These are phyloP conservation scores for Centropyge bicolor DNA, from an alignment of 2,797 vertebrate genomes.

Conservation along the genomic window DNA sequence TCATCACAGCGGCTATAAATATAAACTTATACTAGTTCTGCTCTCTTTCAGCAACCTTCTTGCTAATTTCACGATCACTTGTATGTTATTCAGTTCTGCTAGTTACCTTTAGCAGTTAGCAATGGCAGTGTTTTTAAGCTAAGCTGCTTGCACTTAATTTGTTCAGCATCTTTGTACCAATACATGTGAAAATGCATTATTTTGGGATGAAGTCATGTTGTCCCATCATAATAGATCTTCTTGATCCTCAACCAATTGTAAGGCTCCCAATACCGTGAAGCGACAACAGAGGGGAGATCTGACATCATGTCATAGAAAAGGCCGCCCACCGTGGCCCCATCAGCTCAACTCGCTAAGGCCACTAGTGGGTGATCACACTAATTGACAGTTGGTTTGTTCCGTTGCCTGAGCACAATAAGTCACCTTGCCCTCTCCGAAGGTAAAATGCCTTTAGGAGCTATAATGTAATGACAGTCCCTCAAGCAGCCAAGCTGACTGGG, in stretches of 20 bases:
- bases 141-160: not conserved
- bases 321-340: slow-evolving; percentile 33
- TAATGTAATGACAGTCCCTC: slow-evolving; percentile 57
- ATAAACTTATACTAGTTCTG: no score
- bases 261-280: not conserved
- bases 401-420: slow-evolving; percentile 69
- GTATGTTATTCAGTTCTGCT: no score
- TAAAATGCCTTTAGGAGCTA: slow-evolving; percentile 62
- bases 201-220: not conserved
- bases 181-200: not conserved
- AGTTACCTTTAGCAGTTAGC: no score
- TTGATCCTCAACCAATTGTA: not conserved
- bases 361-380: slow-evolving; percentile 63
- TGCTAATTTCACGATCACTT: no score
- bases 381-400: slow-evolving; percentile 77
- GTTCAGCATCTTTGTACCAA: not conserved
- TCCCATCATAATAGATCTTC: not conserved
- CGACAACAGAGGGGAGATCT: not conserved
- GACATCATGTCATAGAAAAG: slow-evolving; percentile 30
- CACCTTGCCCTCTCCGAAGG: slow-evolving; percentile 72
- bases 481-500: slow-evolving; percentile 43
- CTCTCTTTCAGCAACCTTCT: no score
- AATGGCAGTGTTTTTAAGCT: not conserved
- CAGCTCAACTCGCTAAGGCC: slow-evolving; percentile 23
- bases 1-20: no score